phyloP scores from a whole-genome alignment of 2,888 invertebrate species.

The Athalia cordata region DNA sequence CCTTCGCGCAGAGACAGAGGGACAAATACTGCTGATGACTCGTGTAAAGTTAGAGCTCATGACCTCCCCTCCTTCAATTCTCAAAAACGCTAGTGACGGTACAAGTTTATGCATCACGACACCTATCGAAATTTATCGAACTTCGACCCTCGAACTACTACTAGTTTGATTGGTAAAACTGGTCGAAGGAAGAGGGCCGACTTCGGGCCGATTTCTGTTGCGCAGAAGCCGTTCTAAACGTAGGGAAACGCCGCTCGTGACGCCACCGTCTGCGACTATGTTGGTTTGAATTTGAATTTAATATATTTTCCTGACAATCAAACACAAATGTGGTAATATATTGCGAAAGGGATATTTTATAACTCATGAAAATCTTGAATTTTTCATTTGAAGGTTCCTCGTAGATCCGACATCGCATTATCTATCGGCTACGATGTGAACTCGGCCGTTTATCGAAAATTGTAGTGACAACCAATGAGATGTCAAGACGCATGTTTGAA shows the following conservation, averaged over 20 bases:
- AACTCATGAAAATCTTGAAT: no score
- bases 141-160: conserved; percentile 10
- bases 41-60: conserved; percentile 64
- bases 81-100: conserved; percentile 7
- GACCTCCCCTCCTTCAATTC: conserved; percentile 45
- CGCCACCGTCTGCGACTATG: no score
- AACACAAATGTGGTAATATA: no score
- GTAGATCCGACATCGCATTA: no score
- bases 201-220: not conserved
- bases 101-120: conserved; percentile 38
- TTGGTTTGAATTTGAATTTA: no score
- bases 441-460: not conserved
- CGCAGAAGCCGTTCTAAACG: no score
- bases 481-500: not conserved
- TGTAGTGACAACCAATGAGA: conserved; percentile 17
- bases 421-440: not conserved
- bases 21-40: conserved; percentile 68
- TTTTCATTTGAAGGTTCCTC: no score
- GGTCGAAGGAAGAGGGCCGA: not conserved
- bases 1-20: conserved; percentile 60
- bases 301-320: no score
- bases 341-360: no score
- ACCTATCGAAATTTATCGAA: conserved; percentile 53
- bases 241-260: no score
- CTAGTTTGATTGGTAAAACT: no score